A percentile compares a stretch with the other conserved stretches of the same genome.
Evolutionary conservation across 2,888 invertebrate genomes (phyloP).

Genomic region (Cephus spinipes): DNA sequence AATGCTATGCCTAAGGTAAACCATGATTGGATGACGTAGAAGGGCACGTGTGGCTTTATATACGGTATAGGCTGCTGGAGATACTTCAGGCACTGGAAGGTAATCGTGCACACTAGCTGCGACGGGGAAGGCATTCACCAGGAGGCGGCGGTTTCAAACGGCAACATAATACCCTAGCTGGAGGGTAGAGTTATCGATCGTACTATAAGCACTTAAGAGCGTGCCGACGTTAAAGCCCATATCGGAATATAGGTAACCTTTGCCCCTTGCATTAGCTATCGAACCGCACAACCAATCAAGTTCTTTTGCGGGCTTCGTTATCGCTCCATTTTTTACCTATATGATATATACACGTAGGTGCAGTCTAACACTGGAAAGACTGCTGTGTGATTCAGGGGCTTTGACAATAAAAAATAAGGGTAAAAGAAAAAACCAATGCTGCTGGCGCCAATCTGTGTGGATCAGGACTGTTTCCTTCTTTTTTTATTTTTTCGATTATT

Average conservation of each 20-base stretch:
- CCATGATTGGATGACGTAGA: neutral
- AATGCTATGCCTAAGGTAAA: neutral
- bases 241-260: constrained; percentile 22
- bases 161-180: constrained; percentile 4
- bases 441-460: neutral
- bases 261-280: constrained; percentile 5
- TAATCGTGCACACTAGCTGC: neutral
- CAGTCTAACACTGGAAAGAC: neutral
- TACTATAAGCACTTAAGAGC: constrained; percentile 20
- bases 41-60: neutral
- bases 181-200: constrained; percentile 19
- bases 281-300: constrained; percentile 1
- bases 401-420: neutral
- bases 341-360: neutral
- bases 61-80: neutral
- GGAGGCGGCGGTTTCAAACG: neutral
- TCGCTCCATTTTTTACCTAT: neutral
- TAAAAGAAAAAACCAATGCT: neutral
- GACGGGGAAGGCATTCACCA: neutral
- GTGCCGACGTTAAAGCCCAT: constrained; percentile 24
- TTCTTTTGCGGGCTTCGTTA: neutral
- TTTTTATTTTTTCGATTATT: no score
- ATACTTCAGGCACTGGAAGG: neutral
- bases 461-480: neutral
- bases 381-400: neutral